Base-by-base conservation (phyloP, 1,140 invertebrate genomes). In the Ips nitidus region DNA sequence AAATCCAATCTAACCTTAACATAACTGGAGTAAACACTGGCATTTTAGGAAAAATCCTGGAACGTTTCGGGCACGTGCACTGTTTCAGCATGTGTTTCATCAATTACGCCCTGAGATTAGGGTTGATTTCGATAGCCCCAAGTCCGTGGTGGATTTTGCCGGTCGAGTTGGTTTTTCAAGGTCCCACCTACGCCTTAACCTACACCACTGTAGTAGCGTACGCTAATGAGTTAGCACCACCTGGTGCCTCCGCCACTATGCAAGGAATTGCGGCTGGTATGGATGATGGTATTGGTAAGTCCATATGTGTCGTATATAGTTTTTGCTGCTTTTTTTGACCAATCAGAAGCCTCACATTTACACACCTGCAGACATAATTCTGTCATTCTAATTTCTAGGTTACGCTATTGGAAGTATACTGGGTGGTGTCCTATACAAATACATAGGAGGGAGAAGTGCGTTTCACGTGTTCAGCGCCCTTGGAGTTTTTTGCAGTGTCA, bases 261-360 rank as follows among this genome's bases (percentile, higher is more conserved):
- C 91, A 94, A 78, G 91, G 91, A 1, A 84, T 94, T 45, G 89
- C 91, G 41, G 90, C 90, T n/a, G 91, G 91, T 36, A 89, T 91
- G 86, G 90, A 92, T 74, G 91, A 92, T 72, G 91, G 90, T 0
- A 82, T 93, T 37, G 91, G 91, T 90, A 78, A 81, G 41, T 22
- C 22, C 22, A 22, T 22, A 22, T 22, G 22, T 22, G 22, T n/a
- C n/a, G n/a, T 52, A 36, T 53, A 37, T 53, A 41, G 1, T 36
- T 37, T 65, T 2, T 3, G 6, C 37, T 43, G 3, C 6, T 36
- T 62, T 62, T 62, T 62, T 8, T 58, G 2, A 22, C 22, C 22
- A 22, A 22, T 22, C 22, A 22, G 22, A 22, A 22, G 22, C 22
- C 22, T 22, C 22, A 22, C 22, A 22, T 22, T 22, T 22, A 22